Percentiles rank a stretch among this genome's conserved stretches.
These are phyloP conservation scores for Vombatus ursinus DNA, from an alignment of 2,113 vertebrate genomes.

Conservation along the genomic window DNA sequence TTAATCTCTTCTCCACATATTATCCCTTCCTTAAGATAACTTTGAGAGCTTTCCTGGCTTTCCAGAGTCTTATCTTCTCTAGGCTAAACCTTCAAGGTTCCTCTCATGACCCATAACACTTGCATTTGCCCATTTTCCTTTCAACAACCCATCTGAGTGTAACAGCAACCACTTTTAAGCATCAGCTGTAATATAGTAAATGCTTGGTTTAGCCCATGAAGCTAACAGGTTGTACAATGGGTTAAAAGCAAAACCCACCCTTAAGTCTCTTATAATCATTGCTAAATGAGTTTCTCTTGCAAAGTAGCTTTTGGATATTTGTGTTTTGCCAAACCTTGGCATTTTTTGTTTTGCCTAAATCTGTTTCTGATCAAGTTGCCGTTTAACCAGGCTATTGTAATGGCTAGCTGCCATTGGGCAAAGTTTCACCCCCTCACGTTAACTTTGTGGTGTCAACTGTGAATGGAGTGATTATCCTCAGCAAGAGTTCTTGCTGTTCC, in stretches of 20 bases:
- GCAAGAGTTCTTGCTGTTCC: neutral
- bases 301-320: neutral
- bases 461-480: neutral
- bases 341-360: slow-evolving; percentile 6
- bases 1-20: neutral
- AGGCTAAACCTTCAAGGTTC: neutral
- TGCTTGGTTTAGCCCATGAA: neutral
- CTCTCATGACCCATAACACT: neutral
- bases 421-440: neutral
- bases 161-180: neutral
- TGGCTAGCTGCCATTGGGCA: neutral
- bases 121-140: neutral
- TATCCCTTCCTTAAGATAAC: neutral
- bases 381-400: slow-evolving; percentile 24
- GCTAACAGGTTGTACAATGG: neutral
- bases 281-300: neutral
- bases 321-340: neutral
- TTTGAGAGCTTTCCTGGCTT: neutral
- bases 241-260: neutral
- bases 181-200: neutral
- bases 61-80: neutral
- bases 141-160: neutral
- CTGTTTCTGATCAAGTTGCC: neutral
- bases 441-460: neutral
- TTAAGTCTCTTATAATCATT: neutral